These are phyloP conservation scores for Cygnus atratus DNA, from an alignment of 2,113 vertebrate species.

Conservation along the genomic window DNA sequence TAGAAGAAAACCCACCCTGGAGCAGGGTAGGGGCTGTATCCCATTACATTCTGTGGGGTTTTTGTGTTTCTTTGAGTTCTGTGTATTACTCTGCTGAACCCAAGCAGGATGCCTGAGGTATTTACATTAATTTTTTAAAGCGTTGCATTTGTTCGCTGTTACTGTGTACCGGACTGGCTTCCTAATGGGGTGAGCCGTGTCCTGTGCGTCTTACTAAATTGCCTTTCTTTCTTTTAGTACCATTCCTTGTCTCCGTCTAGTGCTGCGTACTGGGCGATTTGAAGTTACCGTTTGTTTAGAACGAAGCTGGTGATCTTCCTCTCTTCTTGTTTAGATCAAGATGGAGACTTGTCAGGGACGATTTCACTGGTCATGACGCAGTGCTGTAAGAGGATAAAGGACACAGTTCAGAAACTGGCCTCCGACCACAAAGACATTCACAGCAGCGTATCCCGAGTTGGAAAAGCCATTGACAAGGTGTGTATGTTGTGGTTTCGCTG, in stretches of 20 bases:
- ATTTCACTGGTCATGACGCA: slow-evolving; percentile 87
- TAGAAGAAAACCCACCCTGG: neutral
- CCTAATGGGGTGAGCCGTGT: neutral
- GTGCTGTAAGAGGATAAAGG: slow-evolving; percentile 88
- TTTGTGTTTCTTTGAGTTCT: neutral
- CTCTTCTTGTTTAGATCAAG: slow-evolving; percentile 74
- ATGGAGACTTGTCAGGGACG: slow-evolving; percentile 84
- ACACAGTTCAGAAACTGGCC: slow-evolving; percentile 87
- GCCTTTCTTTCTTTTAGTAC: neutral
- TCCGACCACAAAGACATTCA: slow-evolving; percentile 89
- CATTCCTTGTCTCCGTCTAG: neutral
- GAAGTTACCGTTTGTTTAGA: neutral
- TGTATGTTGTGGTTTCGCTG: neutral
- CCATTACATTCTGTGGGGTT: neutral
- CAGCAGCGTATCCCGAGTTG: slow-evolving; percentile 86
- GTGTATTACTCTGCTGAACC: neutral
- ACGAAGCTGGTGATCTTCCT: neutral
- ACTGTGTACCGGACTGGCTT: rapidly evolving
- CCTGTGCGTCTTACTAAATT: neutral
- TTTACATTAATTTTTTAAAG: neutral
- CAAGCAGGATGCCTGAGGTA: neutral
- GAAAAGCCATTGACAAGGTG: slow-evolving; percentile 90
- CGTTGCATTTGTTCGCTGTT: neutral
- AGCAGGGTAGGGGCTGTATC: neutral
- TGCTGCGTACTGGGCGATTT: neutral